Evolutionary conservation across 2,888 invertebrate genomes (phyloP).

Genomic region (Tromatobia lineatoria): DNA sequence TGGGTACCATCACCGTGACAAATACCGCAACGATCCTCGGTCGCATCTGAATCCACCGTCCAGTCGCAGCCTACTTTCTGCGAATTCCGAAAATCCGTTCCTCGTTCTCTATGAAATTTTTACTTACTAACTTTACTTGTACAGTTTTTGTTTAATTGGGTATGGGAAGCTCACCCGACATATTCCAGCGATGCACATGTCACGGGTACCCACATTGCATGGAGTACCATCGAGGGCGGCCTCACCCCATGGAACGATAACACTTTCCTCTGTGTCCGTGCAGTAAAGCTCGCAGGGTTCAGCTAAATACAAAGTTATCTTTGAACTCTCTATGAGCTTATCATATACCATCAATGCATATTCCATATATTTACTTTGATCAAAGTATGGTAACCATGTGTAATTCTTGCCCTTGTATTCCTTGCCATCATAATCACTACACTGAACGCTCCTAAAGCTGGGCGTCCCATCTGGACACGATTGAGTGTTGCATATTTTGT

Average conservation of each 20-base stretch:
- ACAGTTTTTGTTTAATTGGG: background rate
- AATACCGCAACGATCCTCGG: constrained; percentile 89
- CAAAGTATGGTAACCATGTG: constrained; percentile 91
- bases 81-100: constrained; percentile 60
- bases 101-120: constrained; percentile 51
- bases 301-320: constrained; percentile 80
- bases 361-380: constrained; percentile 87
- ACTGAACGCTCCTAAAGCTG: constrained; percentile 86
- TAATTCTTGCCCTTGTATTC: constrained; percentile 90
- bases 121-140: constrained; percentile 24
- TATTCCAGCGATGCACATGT: constrained; percentile 89
- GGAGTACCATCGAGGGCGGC: constrained; percentile 89
- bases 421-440: constrained; percentile 85
- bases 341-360: background rate
- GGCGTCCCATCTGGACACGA: constrained; percentile 85
- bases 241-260: constrained; percentile 87
- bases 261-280: constrained; percentile 87
- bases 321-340: background rate
- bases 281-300: constrained; percentile 89
- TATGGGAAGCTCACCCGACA: constrained; percentile 86
- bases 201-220: constrained; percentile 88
- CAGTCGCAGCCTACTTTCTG: constrained; percentile 90
- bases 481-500: constrained; percentile 93
- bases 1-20: constrained; percentile 90
- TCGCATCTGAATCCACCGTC: constrained; percentile 88